A percentile compares a stretch with the other conserved stretches of the same genome.
Conservation (phyloP, 2,113 vertebrate species). For the Corvus cornix region DNA sequence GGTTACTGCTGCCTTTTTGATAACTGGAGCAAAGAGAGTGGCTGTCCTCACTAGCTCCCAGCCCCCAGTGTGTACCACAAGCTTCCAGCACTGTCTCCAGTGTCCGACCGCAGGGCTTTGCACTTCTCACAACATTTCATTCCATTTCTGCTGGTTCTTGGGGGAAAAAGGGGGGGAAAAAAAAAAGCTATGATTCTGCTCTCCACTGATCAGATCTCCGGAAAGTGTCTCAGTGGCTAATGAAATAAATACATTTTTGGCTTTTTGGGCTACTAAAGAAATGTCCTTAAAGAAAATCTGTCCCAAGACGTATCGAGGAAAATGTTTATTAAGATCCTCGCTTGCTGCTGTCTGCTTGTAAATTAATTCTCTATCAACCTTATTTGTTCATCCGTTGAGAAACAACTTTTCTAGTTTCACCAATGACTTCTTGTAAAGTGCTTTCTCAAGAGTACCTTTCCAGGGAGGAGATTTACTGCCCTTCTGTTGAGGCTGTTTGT, state of each 20-base stretch:
- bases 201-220: not conserved
- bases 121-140: not conserved
- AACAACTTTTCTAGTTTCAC: not conserved
- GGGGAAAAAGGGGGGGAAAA: no score
- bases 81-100: fast-evolving
- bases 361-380: not conserved
- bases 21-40: not conserved
- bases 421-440: not conserved
- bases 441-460: not conserved
- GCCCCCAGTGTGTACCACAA: not conserved
- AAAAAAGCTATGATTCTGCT: not conserved
- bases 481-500: not conserved
- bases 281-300: not conserved
- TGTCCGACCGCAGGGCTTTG: not conserved
- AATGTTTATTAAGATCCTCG: not conserved
- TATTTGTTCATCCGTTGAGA: not conserved
- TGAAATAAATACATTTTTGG: not conserved
- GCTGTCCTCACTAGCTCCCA: not conserved
- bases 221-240: not conserved
- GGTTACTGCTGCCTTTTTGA: not conserved
- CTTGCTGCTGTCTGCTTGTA: not conserved
- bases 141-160: not conserved
- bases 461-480: conserved; percentile 5
- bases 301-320: not conserved
- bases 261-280: not conserved